phyloP scores from a whole-genome alignment of 1,140 invertebrate species.

The Rhopalosiphum maidis region DNA sequence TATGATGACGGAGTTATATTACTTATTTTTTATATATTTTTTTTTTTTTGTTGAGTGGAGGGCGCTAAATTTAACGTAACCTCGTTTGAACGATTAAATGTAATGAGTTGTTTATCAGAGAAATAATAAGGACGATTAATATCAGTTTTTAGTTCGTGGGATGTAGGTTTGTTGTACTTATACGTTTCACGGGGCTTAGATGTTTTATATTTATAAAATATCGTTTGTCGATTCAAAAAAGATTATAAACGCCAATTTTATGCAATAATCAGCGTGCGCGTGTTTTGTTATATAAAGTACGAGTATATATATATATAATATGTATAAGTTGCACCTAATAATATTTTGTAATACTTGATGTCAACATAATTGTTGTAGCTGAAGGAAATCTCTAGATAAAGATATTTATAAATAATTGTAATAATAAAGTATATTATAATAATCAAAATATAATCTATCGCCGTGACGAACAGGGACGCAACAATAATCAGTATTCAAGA shows the following conservation, averaged over 20 bases:
- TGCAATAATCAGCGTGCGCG: neutral
- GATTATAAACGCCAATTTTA: conserved; percentile 5
- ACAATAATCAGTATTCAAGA: neutral
- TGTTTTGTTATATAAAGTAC: neutral
- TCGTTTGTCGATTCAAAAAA: neutral
- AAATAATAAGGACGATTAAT: conserved; percentile 25
- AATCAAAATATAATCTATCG: neutral
- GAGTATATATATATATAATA: neutral
- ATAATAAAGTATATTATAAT: neutral
- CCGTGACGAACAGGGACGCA: neutral
- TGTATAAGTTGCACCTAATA: neutral
- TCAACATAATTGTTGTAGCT: neutral
- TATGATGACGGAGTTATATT: neutral
- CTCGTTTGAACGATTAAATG: conserved; percentile 19
- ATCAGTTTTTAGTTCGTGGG: conserved; percentile 34
- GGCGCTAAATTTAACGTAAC: neutral
- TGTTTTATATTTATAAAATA: neutral
- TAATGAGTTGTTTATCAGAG: conserved; percentile 12
- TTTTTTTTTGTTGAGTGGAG: neutral
- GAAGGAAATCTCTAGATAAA: neutral
- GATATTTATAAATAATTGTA: conserved; percentile 4
- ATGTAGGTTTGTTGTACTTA: neutral
- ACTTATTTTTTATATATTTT: neutral
- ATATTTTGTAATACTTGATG: neutral
- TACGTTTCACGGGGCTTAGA: neutral